Base-by-base conservation (phyloP, 2,113 vertebrate genomes). In the Nerophis lumbriciformis region DNA sequence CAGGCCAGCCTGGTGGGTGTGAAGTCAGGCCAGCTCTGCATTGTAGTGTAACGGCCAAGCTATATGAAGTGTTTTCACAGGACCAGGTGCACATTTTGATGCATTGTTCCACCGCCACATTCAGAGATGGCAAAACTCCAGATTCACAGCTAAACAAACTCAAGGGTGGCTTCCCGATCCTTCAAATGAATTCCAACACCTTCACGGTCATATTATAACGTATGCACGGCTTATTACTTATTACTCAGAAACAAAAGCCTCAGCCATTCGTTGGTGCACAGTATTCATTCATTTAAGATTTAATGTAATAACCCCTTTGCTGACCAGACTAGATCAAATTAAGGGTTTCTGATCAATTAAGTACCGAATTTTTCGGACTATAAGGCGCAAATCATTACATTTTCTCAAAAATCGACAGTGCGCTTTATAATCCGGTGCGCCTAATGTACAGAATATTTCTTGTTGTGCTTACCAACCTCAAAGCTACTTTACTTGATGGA, bases 51-150 rank as follows among this genome's bases (percentile, higher is more conserved):
- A 68, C 48, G 0, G 53, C 52, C 71, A 71, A 78, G 68, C 66
- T 55, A 69, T 65, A 65, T 69, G 64, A 83, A 62, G 71, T 5
- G 2, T 39, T 77, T 74, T 72, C 55, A 56, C 57, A 70, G 60
- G 19, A 61, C 73, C 79, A 85, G 77, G 69, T 78, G 79, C 66
- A 66, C 63, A 48, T 73, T 83, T 73, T 68, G 72, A 74, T 67
- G 69, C 39, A 73, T 77, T 68, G 77, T 69, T 75, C 66, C 54
- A 42, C 48, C 13, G 38, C 21, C 15, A 65, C 59, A 44, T 74
- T 68, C 73, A 71, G 67, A 75, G 57, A 72, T 65, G 69, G 66
- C 69, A 78, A 69, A 66, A 42, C 53, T 53, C 63, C 48, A 63
- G 42, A 42, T 48, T 68, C 64, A 58, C 50, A 59, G 60, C 66